phyloP scores from a whole-genome alignment of 2,888 invertebrate species.

The Conchocele bisecta region DNA sequence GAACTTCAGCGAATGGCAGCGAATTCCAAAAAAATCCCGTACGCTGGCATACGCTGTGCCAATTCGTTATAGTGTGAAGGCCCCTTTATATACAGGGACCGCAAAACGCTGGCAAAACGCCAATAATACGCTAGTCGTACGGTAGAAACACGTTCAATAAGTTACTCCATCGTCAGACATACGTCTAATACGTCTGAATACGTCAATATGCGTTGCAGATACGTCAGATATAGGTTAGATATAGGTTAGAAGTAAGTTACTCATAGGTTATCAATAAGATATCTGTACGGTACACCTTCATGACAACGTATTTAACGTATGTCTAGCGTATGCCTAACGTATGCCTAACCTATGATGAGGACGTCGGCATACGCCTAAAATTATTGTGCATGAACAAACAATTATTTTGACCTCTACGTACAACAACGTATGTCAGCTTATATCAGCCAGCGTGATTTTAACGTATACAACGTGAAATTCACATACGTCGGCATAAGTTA shows the following conservation, averaged over 20 bases:
- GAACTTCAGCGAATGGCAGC: too few species aligned
- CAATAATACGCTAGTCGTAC: conserved; percentile 5
- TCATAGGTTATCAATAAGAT: conserved; percentile 10
- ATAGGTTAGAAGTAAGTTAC: conserved; percentile 8
- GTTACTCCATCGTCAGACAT: conserved; percentile 1
- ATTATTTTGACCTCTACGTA: background rate
- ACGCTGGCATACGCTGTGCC: too few species aligned
- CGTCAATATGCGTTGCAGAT: conserved; percentile 4
- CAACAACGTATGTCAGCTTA: conserved; percentile 2
- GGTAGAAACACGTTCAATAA: conserved; percentile 8
- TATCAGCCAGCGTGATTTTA: background rate
- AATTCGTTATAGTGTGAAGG: too few species aligned
- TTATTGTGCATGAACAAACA: background rate
- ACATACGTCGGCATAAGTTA: too few species aligned
- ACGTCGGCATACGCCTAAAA: background rate
- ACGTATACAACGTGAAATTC: too few species aligned
- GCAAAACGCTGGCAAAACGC: conserved; percentile 3
- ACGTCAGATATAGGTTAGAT: conserved; percentile 8
- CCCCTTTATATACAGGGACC: background rate
- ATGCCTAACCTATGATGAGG: conserved; percentile 1
- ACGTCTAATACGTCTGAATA: conserved; percentile 9
- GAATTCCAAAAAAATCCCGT: too few species aligned
- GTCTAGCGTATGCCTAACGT: background rate
- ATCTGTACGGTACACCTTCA: background rate
- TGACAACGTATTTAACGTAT: conserved; percentile 10